phyloP scores from a whole-genome alignment of 2,888 invertebrate genomes.

The Alcis repandata region DNA sequence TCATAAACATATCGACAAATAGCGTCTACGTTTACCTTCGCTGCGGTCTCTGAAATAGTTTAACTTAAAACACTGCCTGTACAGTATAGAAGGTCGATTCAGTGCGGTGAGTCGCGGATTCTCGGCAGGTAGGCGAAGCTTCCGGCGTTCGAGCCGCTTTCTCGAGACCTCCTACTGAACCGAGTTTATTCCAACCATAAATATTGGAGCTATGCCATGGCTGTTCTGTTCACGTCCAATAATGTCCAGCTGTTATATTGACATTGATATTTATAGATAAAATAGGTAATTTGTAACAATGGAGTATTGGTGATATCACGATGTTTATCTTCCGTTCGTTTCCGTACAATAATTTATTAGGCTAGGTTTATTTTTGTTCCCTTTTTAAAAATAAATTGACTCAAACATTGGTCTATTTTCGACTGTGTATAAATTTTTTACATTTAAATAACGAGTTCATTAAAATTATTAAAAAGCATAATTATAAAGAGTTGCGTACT shows the following conservation, averaged over 20 bases:
- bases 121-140: conserved; percentile 58
- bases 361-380: background rate
- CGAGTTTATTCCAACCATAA: conserved; percentile 50
- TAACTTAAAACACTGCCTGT: conserved; percentile 9
- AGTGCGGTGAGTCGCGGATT: conserved; percentile 54
- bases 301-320: background rate
- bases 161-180: conserved; percentile 60
- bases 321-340: background rate
- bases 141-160: conserved; percentile 64
- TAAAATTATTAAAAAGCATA: too few species aligned
- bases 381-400: background rate
- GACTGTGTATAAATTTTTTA: too few species aligned
- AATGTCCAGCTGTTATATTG: conserved; percentile 29
- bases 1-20: background rate
- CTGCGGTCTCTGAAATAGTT: background rate
- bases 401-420: too few species aligned
- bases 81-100: conserved; percentile 33
- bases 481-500: too few species aligned
- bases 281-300: conserved; percentile 26
- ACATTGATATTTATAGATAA: conserved; percentile 13
- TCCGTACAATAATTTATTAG: background rate
- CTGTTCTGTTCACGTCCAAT: conserved; percentile 29
- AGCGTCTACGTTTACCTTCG: background rate
- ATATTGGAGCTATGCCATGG: conserved; percentile 20
- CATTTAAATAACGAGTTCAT: too few species aligned